Evolutionary conservation across 2,888 invertebrate species (phyloP).

Genomic region (Petrolisthes cinctipes): DNA sequence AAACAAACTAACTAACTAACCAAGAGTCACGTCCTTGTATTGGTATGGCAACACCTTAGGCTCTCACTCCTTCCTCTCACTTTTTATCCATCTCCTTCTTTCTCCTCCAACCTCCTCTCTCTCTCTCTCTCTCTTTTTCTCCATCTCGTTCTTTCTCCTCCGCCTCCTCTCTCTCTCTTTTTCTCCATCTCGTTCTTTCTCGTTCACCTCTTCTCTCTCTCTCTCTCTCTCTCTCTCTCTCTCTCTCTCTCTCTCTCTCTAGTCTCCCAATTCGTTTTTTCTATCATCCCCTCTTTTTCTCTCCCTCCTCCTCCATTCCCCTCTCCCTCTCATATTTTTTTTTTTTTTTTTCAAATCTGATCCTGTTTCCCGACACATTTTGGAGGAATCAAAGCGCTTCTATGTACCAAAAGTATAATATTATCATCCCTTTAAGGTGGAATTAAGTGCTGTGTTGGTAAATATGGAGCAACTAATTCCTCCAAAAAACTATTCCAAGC

Average conservation of each 20-base stretch:
- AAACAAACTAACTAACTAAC: too few species aligned
- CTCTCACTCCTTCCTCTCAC: neutral
- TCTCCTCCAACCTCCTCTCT: neutral
- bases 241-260: neutral
- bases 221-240: neutral
- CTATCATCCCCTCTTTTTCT: neutral
- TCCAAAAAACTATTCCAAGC: too few species aligned
- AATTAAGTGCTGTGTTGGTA: too few species aligned
- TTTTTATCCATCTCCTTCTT: neutral
- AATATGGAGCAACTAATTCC: too few species aligned
- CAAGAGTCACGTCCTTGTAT: too few species aligned
- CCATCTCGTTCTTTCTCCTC: neutral
- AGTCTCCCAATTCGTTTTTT: neutral
- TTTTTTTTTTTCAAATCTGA: neutral
- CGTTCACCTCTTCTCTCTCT: neutral
- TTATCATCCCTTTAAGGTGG: too few species aligned
- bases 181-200: neutral
- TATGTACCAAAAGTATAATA: too few species aligned
- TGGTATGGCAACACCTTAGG: neutral
- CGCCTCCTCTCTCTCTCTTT: neutral
- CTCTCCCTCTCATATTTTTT: neutral
- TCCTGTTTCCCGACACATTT: too few species aligned
- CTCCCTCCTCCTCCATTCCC: neutral
- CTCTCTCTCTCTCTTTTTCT: constrained; percentile 14
- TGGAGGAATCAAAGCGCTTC: too few species aligned